phyloP scores from a whole-genome alignment of 1,140 invertebrate genomes.

The Camponotus pennsylvanicus region DNA sequence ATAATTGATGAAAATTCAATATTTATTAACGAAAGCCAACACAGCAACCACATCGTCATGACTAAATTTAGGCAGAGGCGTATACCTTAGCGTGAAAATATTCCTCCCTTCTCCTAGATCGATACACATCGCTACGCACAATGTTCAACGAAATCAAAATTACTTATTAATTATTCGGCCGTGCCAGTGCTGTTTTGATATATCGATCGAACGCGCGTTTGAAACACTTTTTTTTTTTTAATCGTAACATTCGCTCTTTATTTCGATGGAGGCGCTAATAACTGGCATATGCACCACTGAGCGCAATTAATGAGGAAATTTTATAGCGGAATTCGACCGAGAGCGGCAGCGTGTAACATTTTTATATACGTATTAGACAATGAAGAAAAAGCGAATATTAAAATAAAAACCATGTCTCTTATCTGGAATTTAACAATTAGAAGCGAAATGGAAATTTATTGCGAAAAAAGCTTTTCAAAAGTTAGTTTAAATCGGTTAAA shows the following conservation, averaged over 20 bases:
- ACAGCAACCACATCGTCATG: too few relatives aligned
- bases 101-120: too few relatives aligned
- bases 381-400: background rate
- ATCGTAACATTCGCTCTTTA: background rate
- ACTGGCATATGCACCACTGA: background rate
- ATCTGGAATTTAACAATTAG: conserved; percentile 8
- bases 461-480: background rate
- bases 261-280: conserved; percentile 5
- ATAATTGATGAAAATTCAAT: conserved; percentile 52
- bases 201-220: background rate
- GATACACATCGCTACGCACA: background rate
- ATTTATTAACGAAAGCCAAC: conserved; percentile 11
- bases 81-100: background rate
- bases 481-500: background rate
- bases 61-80: conserved; percentile 14
- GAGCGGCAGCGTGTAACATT: background rate
- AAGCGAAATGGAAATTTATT: conserved; percentile 3
- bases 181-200: background rate
- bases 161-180: conserved; percentile 28
- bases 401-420: background rate
- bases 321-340: background rate
- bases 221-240: conserved; percentile 5
- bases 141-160: conserved; percentile 24
- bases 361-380: conserved; percentile 16
- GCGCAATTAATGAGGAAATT: conserved; percentile 12